phyloP scores from a whole-genome alignment of 1,140 invertebrate genomes.

The Drosophila obscura region DNA sequence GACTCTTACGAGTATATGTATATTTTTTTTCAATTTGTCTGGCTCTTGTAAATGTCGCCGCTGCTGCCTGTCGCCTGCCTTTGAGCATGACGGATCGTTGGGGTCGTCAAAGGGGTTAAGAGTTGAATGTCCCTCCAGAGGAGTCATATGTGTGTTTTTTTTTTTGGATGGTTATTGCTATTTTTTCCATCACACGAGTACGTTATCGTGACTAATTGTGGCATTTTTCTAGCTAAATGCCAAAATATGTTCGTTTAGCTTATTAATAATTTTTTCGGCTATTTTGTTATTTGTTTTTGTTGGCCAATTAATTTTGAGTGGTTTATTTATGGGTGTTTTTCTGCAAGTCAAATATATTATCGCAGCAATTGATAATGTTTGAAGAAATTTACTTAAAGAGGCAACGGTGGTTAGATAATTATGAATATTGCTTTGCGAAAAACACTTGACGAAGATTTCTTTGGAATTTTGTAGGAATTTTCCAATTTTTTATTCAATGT shows the following conservation, averaged over 20 bases:
- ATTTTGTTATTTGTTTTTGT: conserved; percentile 41
- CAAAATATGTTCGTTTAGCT: conserved; percentile 70
- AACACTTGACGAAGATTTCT: too few species aligned
- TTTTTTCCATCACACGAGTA: background rate
- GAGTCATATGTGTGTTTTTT: conserved; percentile 17
- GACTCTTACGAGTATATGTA: conserved; percentile 10
- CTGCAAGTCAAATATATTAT: conserved; percentile 26
- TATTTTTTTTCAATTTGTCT: conserved; percentile 68
- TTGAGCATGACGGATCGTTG: conserved; percentile 69
- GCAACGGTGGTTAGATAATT: background rate
- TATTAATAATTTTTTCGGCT: conserved; percentile 39
- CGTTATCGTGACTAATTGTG: conserved; percentile 72
- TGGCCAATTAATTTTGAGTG: conserved; percentile 65
- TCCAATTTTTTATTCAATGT: too few species aligned
- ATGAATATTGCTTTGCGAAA: conserved; percentile 25
- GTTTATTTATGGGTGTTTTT: conserved; percentile 49
- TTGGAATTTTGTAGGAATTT: too few species aligned
- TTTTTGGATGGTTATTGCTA: conserved; percentile 2
- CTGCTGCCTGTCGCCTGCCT: conserved; percentile 43
- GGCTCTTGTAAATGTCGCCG: conserved; percentile 71
- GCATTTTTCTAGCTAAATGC: conserved; percentile 73
- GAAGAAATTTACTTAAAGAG: conserved; percentile 14
- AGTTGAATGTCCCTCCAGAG: conserved; percentile 70
- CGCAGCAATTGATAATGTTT: conserved; percentile 26
- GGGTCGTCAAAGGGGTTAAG: conserved; percentile 63